These are phyloP conservation scores for Drosophila tripunctata DNA, from an alignment of 2,888 invertebrate genomes.

Conservation along the genomic window DNA sequence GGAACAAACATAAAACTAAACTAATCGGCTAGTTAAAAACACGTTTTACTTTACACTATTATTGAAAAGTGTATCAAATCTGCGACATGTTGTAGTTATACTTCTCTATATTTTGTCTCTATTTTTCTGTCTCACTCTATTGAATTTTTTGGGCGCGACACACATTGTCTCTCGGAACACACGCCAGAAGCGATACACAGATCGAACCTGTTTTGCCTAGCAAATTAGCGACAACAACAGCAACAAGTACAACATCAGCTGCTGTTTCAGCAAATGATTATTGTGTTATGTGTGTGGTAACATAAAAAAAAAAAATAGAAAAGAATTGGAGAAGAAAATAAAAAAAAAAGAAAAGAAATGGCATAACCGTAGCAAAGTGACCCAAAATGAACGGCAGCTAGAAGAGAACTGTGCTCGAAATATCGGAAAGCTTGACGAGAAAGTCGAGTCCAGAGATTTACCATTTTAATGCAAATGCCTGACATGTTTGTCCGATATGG, in stretches of 20 bases:
- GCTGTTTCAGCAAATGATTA: conserved; percentile 27
- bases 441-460: conserved; percentile 27
- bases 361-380: conserved; percentile 68
- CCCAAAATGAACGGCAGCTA: conserved; percentile 56
- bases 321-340: too few relatives aligned
- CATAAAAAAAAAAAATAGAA: neutral
- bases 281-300: conserved; percentile 10
- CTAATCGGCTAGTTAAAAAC: too few relatives aligned
- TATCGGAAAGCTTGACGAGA: conserved; percentile 35
- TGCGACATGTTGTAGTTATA: conserved; percentile 3
- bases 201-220: conserved; percentile 77
- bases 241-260: conserved; percentile 8
- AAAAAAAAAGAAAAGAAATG: conserved; percentile 32
- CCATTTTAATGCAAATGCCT: conserved; percentile 47
- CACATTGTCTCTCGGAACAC: conserved; percentile 36
- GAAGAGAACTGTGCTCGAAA: conserved; percentile 49
- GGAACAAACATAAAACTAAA: too few relatives aligned
- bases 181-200: conserved; percentile 34
- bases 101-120: too few relatives aligned
- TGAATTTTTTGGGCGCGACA: conserved; percentile 56
- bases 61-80: neutral
- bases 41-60: too few relatives aligned
- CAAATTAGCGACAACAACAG: conserved; percentile 59
- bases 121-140: too few relatives aligned
- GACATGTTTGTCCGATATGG: conserved; percentile 41